Evolutionary conservation across 2,797 vertebrate genomes (phyloP), one percentile per base, ranked within the genome.

Genomic region (Scomberomorus guttatus): DNA sequence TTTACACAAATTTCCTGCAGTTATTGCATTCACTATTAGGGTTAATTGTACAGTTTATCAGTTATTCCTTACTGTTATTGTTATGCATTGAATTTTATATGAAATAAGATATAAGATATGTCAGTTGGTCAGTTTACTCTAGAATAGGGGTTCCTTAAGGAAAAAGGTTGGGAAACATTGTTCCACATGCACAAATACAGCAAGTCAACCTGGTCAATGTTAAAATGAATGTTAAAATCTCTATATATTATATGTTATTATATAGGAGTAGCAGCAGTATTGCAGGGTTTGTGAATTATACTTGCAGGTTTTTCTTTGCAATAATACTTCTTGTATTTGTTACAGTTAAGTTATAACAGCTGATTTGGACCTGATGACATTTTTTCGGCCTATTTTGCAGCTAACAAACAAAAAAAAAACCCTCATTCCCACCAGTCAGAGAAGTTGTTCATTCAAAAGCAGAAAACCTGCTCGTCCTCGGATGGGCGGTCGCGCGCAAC

Each of bases 401-500:
- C 9, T 24, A 12, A 17, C 25, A 50, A 20, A 2, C 2, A 3
- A 50, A 8, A 20, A 20, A 54, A 4, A 54, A 69, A 55, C 37
- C 1, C 4, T 72, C 15, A 22, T 13, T 51, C 22, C 8, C 71
- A 76, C 22, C 84, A 57, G 66, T 46, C 46, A 14, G 46, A 77
- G 50, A 82, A 86, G 77, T 84, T 88, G 80, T 61, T 51, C 65
- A 67, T 67, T 90, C 54, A 87, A 58, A 62, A 61, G 79, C 48
- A 27, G 48, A 76, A 46, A 76, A 72, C 8, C 57, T 80, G 85
- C 89, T 71, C 83, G 81, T 73, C 57, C 81, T 67, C 61, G 82
- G 78, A 72, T 75, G 84, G 64, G 77, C 86, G 88, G 85, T 4
- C 59, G 75, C 82, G 89, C 83, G 73, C 87, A 83, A 20, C 62